phyloP scores from a whole-genome alignment of 2,113 vertebrate genomes.

The Bos indicus region DNA sequence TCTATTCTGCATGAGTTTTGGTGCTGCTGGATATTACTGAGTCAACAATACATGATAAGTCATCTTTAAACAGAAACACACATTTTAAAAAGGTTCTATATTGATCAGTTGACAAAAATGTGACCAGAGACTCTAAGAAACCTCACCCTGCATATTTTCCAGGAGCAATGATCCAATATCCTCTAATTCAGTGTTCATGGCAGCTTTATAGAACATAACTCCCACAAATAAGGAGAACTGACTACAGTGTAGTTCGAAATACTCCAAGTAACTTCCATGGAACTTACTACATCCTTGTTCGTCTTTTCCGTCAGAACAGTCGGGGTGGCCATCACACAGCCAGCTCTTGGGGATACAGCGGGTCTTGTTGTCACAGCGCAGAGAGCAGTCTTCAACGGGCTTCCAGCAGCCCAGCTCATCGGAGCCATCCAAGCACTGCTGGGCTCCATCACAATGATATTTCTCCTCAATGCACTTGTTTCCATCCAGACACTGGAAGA shows the following conservation, averaged over 20 bases:
- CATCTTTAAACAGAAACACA: neutral
- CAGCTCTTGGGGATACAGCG: constrained; percentile 88
- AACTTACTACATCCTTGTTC: constrained; percentile 85
- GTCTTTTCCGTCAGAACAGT: constrained; percentile 87
- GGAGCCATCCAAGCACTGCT: constrained; percentile 85
- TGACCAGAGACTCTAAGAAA: neutral
- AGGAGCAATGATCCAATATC: neutral
- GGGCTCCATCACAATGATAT: constrained; percentile 84
- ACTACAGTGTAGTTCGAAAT: neutral
- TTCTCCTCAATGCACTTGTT: constrained; percentile 76
- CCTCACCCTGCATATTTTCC: neutral
- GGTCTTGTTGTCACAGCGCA: constrained; percentile 80
- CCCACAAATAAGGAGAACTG: neutral
- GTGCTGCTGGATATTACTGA: neutral
- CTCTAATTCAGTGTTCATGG: neutral
- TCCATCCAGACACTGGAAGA: constrained; percentile 84
- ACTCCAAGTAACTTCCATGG: neutral
- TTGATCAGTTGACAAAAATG: neutral
- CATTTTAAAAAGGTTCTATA: neutral
- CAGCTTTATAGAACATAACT: neutral
- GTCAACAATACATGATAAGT: neutral
- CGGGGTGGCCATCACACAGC: constrained; percentile 87
- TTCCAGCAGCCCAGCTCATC: constrained; percentile 86
- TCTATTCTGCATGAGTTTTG: neutral
- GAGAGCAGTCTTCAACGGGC: constrained; percentile 78